These are phyloP conservation scores for Zhuqinia jingwanae DNA, from an alignment of 2,888 invertebrate species.

Conservation along the genomic window DNA sequence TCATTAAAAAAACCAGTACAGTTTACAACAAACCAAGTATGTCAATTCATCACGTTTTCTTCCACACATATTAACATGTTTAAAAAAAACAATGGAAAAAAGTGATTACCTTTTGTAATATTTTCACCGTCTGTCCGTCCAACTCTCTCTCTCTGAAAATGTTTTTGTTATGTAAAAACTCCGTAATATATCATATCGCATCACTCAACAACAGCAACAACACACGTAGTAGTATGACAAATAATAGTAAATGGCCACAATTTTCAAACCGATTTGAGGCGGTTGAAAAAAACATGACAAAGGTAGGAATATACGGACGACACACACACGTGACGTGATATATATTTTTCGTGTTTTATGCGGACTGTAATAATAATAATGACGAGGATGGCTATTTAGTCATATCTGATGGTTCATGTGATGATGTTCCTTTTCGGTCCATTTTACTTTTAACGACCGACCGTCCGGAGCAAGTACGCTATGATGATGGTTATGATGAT, in stretches of 20 bases:
- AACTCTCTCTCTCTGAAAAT: neutral
- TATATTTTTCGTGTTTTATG: constrained; percentile 25
- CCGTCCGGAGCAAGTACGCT: too few relatives aligned
- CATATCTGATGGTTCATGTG: neutral
- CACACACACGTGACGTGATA: constrained; percentile 23
- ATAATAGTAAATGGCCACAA: constrained; percentile 15
- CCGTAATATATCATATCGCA: too few relatives aligned
- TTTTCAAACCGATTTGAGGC: constrained; percentile 32
- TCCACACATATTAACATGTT: too few relatives aligned
- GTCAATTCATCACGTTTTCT: constrained; percentile 57
- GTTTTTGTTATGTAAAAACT: too few relatives aligned
- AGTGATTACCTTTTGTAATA: neutral
- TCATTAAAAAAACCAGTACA: neutral
- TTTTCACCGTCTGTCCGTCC: neutral
- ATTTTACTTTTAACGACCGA: constrained; percentile 23
- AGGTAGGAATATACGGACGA: neutral
- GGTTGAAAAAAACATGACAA: neutral
- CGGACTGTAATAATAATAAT: neutral
- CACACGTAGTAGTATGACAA: constrained; percentile 10
- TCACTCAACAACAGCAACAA: neutral
- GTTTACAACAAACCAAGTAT: constrained; percentile 12
- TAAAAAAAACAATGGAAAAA: neutral
- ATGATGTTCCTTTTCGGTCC: constrained; percentile 4
- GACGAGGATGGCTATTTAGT: neutral
- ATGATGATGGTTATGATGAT: neutral